phyloP scores from a whole-genome alignment of 2,888 invertebrate genomes.

The Gymnoscelis rufifasciata region DNA sequence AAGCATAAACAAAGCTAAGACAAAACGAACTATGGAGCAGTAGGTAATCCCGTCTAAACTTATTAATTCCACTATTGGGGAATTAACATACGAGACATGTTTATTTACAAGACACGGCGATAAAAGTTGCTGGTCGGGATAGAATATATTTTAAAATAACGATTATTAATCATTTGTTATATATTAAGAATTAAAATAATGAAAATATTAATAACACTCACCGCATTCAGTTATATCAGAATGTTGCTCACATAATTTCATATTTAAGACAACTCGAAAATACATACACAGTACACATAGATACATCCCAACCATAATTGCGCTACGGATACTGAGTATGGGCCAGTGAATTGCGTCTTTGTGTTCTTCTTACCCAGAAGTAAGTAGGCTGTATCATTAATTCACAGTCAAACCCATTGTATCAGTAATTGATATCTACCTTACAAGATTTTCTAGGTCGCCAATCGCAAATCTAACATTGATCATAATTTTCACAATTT shows the following conservation, averaged over 20 bases:
- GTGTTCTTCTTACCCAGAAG: not conserved
- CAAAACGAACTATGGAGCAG: no score
- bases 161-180: no score
- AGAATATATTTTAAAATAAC: no score
- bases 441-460: not conserved
- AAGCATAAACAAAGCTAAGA: no score
- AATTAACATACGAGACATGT: no score
- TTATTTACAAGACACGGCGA: no score
- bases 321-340: not conserved
- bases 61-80: no score
- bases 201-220: not conserved
- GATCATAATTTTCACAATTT: no score
- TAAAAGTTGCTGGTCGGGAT: no score
- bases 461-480: not conserved
- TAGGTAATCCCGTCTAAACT: no score
- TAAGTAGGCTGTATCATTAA: slow-evolving; percentile 1
- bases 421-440: not conserved
- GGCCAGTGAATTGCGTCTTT: slow-evolving; percentile 1
- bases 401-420: not conserved
- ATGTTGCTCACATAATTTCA: not conserved
- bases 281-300: not conserved
- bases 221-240: no score
- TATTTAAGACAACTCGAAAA: not conserved
- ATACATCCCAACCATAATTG: not conserved
- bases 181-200: no score